phyloP scores from a whole-genome alignment of 2,888 invertebrate genomes.

The Serrognathus titanus region DNA sequence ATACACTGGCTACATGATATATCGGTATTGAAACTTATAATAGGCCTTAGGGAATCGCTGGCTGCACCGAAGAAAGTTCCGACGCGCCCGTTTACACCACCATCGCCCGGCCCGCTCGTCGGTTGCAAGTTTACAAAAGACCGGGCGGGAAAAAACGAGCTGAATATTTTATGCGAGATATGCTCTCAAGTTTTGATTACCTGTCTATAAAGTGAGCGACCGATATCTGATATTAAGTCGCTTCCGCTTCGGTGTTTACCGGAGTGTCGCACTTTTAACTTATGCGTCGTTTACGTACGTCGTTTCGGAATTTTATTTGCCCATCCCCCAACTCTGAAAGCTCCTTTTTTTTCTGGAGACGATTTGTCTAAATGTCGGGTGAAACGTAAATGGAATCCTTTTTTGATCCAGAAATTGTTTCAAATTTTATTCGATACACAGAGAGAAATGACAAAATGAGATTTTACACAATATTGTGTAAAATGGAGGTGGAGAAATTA shows the following conservation, averaged over 20 bases:
- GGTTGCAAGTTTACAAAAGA: slow-evolving; percentile 41
- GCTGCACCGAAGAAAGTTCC: slow-evolving; percentile 34
- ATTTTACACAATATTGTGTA: too few relatives aligned
- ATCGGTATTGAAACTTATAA: slow-evolving; percentile 49
- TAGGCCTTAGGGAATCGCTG: slow-evolving; percentile 43
- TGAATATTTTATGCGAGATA: slow-evolving; percentile 39
- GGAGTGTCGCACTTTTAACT: slow-evolving; percentile 1
- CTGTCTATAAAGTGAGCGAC: slow-evolving; percentile 33
- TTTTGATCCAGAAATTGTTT: too few relatives aligned
- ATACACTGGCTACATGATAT: slow-evolving; percentile 45
- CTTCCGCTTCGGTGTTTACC: slow-evolving; percentile 10
- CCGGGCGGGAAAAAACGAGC: slow-evolving; percentile 34
- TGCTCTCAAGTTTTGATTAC: slow-evolving; percentile 43
- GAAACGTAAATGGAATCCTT: too few relatives aligned
- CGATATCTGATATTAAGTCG: slow-evolving; percentile 33
- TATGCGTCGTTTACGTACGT: too few relatives aligned
- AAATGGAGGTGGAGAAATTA: too few relatives aligned
- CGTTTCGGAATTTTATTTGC: too few relatives aligned
- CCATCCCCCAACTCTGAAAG: too few relatives aligned
- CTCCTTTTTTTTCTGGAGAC: too few relatives aligned
- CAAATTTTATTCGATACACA: too few relatives aligned
- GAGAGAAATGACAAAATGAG: too few relatives aligned
- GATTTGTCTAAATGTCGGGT: too few relatives aligned
- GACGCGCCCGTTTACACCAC: slow-evolving; percentile 13
- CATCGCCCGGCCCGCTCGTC: slow-evolving; percentile 24